Percentiles rank a stretch among this genome's conserved stretches.
These are phyloP conservation scores for Leptarthrus brevirostris DNA, from an alignment of 2,888 invertebrate species.

Conservation along the genomic window DNA sequence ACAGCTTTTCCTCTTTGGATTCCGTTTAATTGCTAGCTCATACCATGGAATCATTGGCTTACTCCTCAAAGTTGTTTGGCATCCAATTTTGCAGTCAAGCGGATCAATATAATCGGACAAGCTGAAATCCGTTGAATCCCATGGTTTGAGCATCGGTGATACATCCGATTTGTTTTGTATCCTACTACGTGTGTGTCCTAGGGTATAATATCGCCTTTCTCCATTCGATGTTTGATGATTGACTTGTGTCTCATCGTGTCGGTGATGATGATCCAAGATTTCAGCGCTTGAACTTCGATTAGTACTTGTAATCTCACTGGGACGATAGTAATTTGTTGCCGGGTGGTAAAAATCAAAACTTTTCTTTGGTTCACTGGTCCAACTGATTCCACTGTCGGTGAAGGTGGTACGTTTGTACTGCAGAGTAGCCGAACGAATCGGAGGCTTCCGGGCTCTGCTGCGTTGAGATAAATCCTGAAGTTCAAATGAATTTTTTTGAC, in stretches of 20 bases:
- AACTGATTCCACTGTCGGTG: conserved; percentile 29
- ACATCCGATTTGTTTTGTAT: neutral
- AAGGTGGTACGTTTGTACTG: conserved; percentile 50
- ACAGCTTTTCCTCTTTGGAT: conserved; percentile 81
- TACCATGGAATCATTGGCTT: conserved; percentile 87
- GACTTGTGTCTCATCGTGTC: neutral
- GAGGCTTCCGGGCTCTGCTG: conserved; percentile 53
- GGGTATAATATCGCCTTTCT: conserved; percentile 64
- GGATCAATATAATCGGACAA: conserved; percentile 65
- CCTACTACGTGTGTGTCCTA: conserved; percentile 63
- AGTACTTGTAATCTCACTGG: conserved; percentile 58
- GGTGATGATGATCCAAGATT: conserved; percentile 59
- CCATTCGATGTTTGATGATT: conserved; percentile 56
- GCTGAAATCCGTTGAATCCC: conserved; percentile 42
- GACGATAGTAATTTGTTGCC: conserved; percentile 59
- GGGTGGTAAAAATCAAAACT: conserved; percentile 56
- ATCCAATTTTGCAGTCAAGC: conserved; percentile 76
- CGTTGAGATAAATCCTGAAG: conserved; percentile 60
- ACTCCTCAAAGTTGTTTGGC: conserved; percentile 74
- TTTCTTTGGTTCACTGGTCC: conserved; percentile 57
- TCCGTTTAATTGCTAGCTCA: conserved; percentile 83
- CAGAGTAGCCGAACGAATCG: conserved; percentile 52
- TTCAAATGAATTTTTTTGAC: conserved; percentile 59
- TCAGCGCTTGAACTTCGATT: conserved; percentile 65
- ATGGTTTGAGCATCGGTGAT: neutral